Evolutionary conservation across 2,888 invertebrate species (phyloP).

Genomic region (Chamaedrilus cognettii): DNA sequence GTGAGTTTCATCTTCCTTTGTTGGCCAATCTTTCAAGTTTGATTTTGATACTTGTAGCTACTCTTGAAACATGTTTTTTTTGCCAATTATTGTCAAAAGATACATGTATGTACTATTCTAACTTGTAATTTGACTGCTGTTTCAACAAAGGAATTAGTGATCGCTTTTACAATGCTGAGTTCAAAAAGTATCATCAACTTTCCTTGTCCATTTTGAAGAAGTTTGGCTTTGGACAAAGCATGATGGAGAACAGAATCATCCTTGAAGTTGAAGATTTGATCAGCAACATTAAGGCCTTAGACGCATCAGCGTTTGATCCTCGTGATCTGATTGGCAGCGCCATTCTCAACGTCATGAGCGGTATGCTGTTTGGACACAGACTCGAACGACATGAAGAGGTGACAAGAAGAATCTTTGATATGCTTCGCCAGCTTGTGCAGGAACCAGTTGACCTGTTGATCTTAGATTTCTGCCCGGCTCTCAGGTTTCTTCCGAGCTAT

Average conservation of each 20-base stretch:
- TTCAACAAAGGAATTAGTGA: slow-evolving; percentile 10
- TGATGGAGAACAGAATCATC: slow-evolving; percentile 11
- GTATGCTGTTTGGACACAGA: neutral
- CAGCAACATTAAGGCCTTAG: neutral
- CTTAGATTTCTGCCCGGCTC: slow-evolving; percentile 1
- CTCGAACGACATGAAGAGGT: neutral
- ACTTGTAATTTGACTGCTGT: too few species aligned
- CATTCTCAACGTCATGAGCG: neutral
- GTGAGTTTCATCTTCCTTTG: neutral
- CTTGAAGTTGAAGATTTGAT: slow-evolving; percentile 8
- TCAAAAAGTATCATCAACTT: slow-evolving; percentile 14
- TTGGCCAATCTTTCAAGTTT: neutral
- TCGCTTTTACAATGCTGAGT: slow-evolving; percentile 10
- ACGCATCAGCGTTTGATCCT: slow-evolving; percentile 13
- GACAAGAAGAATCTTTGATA: neutral
- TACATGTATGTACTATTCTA: too few species aligned
- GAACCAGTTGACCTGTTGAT: neutral
- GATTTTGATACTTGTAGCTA: neutral
- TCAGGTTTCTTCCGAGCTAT: neutral
- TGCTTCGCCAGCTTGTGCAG: neutral
- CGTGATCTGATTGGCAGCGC: neutral
- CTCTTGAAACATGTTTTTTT: neutral
- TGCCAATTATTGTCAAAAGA: too few species aligned
- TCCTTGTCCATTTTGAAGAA: slow-evolving; percentile 13
- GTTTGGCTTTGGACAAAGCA: slow-evolving; percentile 17